These are phyloP conservation scores for Lamellibrachia satsuma DNA, from an alignment of 2,888 invertebrate genomes.

Conservation along the genomic window DNA sequence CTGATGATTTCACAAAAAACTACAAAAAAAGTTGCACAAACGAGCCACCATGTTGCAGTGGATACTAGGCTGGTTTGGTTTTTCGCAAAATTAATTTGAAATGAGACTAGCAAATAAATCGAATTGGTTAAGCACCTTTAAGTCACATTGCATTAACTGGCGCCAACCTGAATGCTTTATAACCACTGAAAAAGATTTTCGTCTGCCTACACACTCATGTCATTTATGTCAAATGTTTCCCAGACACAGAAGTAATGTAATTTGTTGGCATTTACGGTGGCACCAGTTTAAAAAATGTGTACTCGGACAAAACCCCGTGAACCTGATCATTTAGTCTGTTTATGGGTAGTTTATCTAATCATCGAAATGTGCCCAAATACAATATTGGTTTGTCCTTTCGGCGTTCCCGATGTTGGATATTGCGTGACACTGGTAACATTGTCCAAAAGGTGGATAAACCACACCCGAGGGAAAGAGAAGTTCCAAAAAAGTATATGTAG, in stretches of 20 bases:
- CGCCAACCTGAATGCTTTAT: not conserved
- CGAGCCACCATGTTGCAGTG: no score
- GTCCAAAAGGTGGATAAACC: not conserved
- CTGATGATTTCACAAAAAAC: no score
- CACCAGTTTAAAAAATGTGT: not conserved
- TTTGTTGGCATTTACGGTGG: not conserved
- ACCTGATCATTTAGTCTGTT: not conserved
- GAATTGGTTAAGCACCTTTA: not conserved
- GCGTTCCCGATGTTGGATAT: not conserved
- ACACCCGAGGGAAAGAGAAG: no score
- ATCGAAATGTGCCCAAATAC: not conserved
- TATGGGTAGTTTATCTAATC: not conserved
- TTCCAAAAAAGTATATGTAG: no score
- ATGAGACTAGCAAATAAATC: no score
- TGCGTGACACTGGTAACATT: not conserved
- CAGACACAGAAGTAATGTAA: no score
- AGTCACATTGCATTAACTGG: not conserved
- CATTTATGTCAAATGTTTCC: no score
- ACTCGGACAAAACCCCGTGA: not conserved
- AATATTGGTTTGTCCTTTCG: not conserved
- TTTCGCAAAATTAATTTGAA: no score
- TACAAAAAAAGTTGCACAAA: no score
- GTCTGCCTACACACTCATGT: no score
- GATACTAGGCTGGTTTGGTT: no score
- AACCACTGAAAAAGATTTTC: no score